Conservation (phyloP, 1,140 invertebrate genomes). For the Odontomachus brunneus region DNA sequence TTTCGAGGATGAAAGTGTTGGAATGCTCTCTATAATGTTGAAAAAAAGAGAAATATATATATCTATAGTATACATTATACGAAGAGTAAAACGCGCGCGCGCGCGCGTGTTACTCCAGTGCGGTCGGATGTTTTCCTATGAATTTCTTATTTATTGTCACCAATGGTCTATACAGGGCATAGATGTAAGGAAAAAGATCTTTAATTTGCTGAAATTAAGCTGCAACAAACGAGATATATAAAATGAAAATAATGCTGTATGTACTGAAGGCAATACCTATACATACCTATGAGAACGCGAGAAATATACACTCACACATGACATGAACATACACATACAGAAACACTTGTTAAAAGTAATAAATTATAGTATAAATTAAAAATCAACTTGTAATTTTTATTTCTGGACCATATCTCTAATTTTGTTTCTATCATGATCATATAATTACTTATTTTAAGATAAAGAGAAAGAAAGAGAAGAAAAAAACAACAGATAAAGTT, state of each 20-base stretch:
- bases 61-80: constrained; percentile 35
- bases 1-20: constrained; percentile 45
- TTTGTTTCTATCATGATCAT: background rate
- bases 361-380: constrained; percentile 81
- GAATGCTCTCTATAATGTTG: constrained; percentile 43
- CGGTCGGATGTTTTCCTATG: constrained; percentile 76
- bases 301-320: constrained; percentile 64
- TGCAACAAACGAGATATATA: constrained; percentile 48
- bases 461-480: background rate
- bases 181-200: constrained; percentile 79
- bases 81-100: constrained; percentile 19
- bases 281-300: constrained; percentile 59
- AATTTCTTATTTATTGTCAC: constrained; percentile 82
- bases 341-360: constrained; percentile 82
- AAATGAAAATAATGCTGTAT: constrained; percentile 70
- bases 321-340: constrained; percentile 67
- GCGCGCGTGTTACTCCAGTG: constrained; percentile 46
- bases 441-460: no score
- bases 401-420: background rate
- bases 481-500: background rate
- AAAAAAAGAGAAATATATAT: constrained; percentile 49
- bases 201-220: constrained; percentile 79
- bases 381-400: background rate
- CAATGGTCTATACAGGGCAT: constrained; percentile 85
- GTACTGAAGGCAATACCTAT: constrained; percentile 75